phyloP scores from a whole-genome alignment of 2,888 invertebrate species.

The Troglohyphantes excavatus region DNA sequence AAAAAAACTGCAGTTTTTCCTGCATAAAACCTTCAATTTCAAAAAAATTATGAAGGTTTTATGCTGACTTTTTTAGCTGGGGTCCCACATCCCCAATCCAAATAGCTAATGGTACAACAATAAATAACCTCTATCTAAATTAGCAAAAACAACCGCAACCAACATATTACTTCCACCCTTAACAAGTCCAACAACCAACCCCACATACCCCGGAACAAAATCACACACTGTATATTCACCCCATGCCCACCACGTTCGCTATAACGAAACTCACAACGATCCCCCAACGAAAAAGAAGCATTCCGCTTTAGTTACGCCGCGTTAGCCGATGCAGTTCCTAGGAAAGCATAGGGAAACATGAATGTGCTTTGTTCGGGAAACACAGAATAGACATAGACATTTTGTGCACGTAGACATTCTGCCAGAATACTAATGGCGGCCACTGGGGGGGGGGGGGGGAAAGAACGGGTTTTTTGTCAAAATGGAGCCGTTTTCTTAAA shows the following conservation, averaged over 20 bases:
- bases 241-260: not conserved
- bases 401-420: not conserved
- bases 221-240: not conserved
- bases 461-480: not conserved
- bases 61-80: no score
- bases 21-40: no score
- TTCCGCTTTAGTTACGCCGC: constrained; percentile 34
- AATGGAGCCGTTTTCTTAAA: not conserved
- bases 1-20: no score
- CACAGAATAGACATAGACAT: not conserved
- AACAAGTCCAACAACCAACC: not conserved
- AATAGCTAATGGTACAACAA: no score
- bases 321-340: constrained; percentile 1
- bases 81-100: no score
- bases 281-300: not conserved
- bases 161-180: no score
- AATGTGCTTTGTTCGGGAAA: not conserved
- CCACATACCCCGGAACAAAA: not conserved
- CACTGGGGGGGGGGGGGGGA: no score
- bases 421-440: constrained; percentile 17
- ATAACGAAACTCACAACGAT: not conserved
- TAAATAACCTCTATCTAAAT: no score
- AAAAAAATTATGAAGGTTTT: no score
- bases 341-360: not conserved
- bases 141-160: no score